Conservation (phyloP, 2,113 vertebrate genomes). For the Orycteropus afer region DNA sequence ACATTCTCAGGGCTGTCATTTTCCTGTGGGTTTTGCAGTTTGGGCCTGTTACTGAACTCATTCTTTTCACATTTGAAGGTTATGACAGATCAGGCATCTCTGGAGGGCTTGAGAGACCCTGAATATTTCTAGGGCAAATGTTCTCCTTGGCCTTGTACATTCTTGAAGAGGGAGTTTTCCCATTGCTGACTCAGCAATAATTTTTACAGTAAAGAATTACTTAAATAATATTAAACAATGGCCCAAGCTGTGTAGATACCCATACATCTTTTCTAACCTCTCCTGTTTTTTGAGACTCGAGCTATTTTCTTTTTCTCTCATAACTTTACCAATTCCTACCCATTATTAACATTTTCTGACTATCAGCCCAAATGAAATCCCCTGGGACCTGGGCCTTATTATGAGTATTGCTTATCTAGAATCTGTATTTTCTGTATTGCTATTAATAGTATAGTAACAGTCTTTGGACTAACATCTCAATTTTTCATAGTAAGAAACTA, state of each 20-base stretch:
- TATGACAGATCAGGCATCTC: not conserved
- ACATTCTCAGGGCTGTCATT: not conserved
- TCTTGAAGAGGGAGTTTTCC: not conserved
- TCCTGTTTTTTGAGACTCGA: not conserved
- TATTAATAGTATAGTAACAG: not conserved
- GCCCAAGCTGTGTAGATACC: not conserved
- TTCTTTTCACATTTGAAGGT: not conserved
- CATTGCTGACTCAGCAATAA: not conserved
- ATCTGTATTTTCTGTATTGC: not conserved
- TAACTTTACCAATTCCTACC: not conserved
- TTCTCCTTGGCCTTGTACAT: not conserved
- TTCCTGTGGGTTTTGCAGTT: slow-evolving; percentile 12
- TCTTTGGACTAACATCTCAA: not conserved
- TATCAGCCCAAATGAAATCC: not conserved
- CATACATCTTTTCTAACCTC: not conserved
- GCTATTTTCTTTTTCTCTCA: not conserved
- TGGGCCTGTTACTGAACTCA: not conserved
- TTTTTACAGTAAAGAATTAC: not conserved
- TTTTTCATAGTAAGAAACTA: not conserved
- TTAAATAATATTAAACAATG: not conserved
- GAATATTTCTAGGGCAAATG: not conserved
- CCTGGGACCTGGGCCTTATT: not conserved
- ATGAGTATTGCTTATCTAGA: slow-evolving; percentile 9
- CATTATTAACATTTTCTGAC: not conserved
- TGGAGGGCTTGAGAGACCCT: not conserved